Conservation (phyloP, 2,797 vertebrate species). For the Thaleichthys pacificus region DNA sequence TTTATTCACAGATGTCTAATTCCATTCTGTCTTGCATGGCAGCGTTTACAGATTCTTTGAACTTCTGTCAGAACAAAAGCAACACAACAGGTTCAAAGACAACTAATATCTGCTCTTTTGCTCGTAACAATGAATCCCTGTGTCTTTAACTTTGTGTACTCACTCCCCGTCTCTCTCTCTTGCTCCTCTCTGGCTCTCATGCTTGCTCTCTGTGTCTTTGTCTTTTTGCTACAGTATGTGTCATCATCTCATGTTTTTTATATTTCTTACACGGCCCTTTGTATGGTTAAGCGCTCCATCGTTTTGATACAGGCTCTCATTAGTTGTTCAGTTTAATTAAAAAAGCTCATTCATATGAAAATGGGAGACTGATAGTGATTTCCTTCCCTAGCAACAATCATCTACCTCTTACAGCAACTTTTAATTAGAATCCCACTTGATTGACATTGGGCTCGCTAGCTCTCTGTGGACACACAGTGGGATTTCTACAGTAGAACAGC, state of each 20-base stretch:
- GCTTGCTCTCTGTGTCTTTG: conserved; percentile 30
- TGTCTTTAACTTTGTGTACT: conserved; percentile 48
- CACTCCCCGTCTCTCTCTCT: conserved; percentile 25
- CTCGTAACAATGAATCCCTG: conserved; percentile 61
- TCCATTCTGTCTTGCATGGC: conserved; percentile 52
- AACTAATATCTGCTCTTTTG: conserved; percentile 65
- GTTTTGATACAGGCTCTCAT: conserved; percentile 81
- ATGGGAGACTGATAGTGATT: conserved; percentile 77
- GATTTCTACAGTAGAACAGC: conserved; percentile 3
- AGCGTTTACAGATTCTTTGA: conserved; percentile 60
- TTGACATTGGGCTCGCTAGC: conserved; percentile 64
- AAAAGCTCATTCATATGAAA: conserved; percentile 81
- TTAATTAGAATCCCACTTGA: conserved; percentile 80
- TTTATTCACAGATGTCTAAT: conserved; percentile 61
- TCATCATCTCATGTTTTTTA: conserved; percentile 56
- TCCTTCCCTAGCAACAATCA: conserved; percentile 75
- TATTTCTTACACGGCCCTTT: conserved; percentile 54
- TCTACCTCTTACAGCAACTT: conserved; percentile 72
- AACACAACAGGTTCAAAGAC: conserved; percentile 76
- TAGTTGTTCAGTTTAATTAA: conserved; percentile 81
- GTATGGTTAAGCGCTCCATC: conserved; percentile 74
- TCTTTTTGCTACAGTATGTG: conserved; percentile 54
- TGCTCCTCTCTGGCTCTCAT: conserved; percentile 49
- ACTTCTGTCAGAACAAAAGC: conserved; percentile 69
- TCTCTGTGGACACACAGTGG: neutral